phyloP scores from a whole-genome alignment of 2,797 vertebrate genomes.

The Chromobotia macracanthus region DNA sequence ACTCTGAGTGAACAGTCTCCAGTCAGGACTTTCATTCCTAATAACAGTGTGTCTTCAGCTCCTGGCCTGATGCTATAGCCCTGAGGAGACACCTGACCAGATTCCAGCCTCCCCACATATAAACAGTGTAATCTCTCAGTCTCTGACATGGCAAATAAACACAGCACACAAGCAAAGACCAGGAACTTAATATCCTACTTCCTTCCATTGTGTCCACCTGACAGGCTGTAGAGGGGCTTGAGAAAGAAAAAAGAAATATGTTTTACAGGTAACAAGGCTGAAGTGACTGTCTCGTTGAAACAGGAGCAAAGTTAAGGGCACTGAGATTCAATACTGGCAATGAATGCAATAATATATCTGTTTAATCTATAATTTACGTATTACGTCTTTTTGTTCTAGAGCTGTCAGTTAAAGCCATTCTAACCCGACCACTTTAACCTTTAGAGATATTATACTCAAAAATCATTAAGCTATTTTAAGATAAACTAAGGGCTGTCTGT shows the following conservation, averaged over 20 bases:
- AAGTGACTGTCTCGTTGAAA: conserved; percentile 60
- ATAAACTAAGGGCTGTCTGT: background rate
- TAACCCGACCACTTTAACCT: background rate
- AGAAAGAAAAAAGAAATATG: conserved; percentile 68
- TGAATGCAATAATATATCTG: conserved; percentile 11
- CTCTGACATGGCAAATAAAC: conserved; percentile 87
- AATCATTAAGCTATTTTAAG: background rate
- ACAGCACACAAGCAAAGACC: conserved; percentile 70
- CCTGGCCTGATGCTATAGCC: conserved; percentile 75
- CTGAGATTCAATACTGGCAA: conserved; percentile 65
- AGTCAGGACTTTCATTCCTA: conserved; percentile 73
- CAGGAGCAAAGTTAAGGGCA: conserved; percentile 78
- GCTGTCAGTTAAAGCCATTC: background rate
- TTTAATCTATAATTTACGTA: too few species aligned
- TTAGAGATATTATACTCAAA: background rate
- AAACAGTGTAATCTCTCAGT: conserved; percentile 85
- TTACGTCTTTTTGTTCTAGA: background rate
- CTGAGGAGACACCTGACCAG: conserved; percentile 79
- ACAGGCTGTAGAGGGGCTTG: conserved; percentile 73
- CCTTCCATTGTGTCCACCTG: conserved; percentile 80
- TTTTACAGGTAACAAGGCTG: conserved; percentile 72
- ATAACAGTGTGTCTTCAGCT: conserved; percentile 74
- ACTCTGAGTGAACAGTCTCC: conserved; percentile 68
- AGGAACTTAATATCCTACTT: conserved; percentile 84
- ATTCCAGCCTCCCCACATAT: conserved; percentile 74